Conservation (phyloP, 2,888 invertebrate species). For the Agriopis leucophaearia region DNA sequence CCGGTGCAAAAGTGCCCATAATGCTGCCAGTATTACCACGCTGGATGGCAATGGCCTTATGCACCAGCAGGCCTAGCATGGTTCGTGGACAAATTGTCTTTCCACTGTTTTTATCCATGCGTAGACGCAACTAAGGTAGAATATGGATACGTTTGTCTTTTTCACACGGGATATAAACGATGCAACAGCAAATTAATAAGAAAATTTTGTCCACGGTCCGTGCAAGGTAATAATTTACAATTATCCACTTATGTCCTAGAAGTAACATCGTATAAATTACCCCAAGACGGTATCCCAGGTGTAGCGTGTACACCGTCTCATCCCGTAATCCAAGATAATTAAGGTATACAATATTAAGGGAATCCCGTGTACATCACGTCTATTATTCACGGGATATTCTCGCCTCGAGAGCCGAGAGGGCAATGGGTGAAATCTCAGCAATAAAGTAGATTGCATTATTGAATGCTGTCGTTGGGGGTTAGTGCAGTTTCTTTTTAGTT, state of each 20-base stretch:
- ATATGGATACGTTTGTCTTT: no score
- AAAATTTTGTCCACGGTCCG: no score
- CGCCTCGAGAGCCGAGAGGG: constrained; percentile 32
- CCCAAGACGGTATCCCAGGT: constrained; percentile 46
- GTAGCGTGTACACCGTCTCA: constrained; percentile 45
- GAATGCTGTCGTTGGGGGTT: constrained; percentile 35
- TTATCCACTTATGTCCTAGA: not conserved
- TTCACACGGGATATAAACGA: no score
- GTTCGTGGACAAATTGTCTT: no score
- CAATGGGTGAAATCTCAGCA: constrained; percentile 52
- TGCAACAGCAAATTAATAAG: no score
- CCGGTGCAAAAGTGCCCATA: no score
- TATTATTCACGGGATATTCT: constrained; percentile 62
- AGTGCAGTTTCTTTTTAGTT: constrained; percentile 31
- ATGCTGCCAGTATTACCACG: no score
- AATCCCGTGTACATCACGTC: constrained; percentile 51
- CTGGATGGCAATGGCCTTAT: no score
- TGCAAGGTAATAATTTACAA: no score
- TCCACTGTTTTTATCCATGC: no score
- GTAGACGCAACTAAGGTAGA: no score
- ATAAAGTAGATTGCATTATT: constrained; percentile 49
- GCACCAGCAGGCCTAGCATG: no score
- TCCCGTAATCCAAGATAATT: constrained; percentile 60
- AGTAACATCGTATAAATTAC: constrained; percentile 9
- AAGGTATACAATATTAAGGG: constrained; percentile 62